Evolutionary conservation across 2,797 vertebrate species (phyloP).

Genomic region (Mergus octosetaceus): DNA sequence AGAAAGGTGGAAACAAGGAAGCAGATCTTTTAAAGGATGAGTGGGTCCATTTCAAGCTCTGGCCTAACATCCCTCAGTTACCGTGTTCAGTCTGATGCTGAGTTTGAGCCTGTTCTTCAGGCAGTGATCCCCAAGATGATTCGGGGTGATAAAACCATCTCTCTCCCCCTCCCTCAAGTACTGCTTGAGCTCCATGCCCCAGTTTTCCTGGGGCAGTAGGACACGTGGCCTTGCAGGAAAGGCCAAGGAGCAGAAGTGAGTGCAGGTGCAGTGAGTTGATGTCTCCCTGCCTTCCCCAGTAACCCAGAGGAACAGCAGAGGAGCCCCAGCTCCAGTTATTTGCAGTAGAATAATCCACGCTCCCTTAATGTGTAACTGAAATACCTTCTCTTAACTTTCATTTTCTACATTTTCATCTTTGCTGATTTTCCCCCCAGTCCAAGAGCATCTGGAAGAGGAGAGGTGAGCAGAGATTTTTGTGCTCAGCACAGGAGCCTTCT

Average conservation of each 20-base stretch:
- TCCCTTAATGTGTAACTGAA: background rate
- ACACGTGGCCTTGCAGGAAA: background rate
- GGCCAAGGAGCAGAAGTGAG: background rate
- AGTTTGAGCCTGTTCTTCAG: background rate
- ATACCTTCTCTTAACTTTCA: background rate
- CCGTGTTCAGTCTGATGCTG: background rate
- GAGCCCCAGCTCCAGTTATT: background rate
- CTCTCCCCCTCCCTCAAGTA: background rate
- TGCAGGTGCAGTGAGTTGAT: background rate
- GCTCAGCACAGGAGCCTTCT: background rate
- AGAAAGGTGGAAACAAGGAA: background rate
- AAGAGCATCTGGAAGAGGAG: background rate
- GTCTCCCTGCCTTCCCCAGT: rapidly evolving
- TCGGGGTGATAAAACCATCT: background rate
- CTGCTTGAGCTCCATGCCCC: background rate
- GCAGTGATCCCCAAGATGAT: background rate
- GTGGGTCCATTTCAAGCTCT: background rate
- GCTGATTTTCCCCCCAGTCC: background rate
- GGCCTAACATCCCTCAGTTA: background rate
- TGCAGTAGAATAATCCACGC: background rate
- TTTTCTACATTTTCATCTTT: background rate
- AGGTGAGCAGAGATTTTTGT: background rate
- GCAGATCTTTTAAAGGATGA: background rate
- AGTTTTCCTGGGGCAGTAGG: background rate
- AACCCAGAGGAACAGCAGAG: background rate